Evolutionary conservation across 2,888 invertebrate species (phyloP).

Genomic region (Epirrhoe alternata): DNA sequence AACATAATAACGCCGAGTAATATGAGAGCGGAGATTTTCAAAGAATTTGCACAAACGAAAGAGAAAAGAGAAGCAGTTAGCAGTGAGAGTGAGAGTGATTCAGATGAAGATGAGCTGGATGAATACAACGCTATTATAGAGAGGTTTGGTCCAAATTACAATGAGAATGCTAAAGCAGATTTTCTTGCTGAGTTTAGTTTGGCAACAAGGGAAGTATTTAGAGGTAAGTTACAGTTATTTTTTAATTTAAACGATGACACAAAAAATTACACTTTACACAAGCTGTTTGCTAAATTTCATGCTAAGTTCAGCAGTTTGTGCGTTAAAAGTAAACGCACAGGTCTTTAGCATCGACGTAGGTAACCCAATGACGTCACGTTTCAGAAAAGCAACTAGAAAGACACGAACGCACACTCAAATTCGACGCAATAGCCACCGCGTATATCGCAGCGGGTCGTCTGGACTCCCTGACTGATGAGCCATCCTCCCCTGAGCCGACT

Average conservation of each 20-base stretch:
- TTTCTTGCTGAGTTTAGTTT: slow-evolving; percentile 87
- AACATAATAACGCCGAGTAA: slow-evolving; percentile 74
- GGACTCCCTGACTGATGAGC: slow-evolving; percentile 63
- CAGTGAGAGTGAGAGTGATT: slow-evolving; percentile 78
- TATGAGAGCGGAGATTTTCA: slow-evolving; percentile 71
- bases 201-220: slow-evolving; percentile 85
- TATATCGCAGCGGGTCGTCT: slow-evolving; percentile 70
- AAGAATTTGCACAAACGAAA: slow-evolving; percentile 68
- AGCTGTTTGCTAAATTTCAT: too few relatives aligned
- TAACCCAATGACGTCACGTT: neutral
- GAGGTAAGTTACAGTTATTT: slow-evolving; percentile 77
- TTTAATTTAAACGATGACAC: too few relatives aligned
- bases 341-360: too few relatives aligned
- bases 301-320: too few relatives aligned
- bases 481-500: slow-evolving; percentile 1
- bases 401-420: slow-evolving; percentile 83
- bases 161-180: slow-evolving; percentile 78
- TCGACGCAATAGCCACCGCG: slow-evolving; percentile 82
- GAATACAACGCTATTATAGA: slow-evolving; percentile 83
- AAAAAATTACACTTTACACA: too few relatives aligned
- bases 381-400: slow-evolving; percentile 84
- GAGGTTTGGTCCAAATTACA: slow-evolving; percentile 70
- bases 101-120: slow-evolving; percentile 79
- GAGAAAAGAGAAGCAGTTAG: slow-evolving; percentile 64
- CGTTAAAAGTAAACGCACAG: too few relatives aligned